Conservation (phyloP, 1,140 invertebrate species). For the Sogatella furcifera region DNA sequence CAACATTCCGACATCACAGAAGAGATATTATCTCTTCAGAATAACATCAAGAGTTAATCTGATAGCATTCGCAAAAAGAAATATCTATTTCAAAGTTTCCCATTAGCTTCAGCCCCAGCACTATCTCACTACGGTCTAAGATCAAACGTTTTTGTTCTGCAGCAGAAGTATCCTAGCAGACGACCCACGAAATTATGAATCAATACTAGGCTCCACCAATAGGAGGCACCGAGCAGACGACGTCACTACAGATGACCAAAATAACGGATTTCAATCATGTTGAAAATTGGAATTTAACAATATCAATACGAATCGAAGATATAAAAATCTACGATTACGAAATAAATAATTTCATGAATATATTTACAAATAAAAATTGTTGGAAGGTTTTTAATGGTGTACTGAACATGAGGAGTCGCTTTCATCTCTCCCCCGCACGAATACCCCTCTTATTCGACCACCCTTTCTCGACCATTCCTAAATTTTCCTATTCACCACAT, state of each 20-base stretch:
- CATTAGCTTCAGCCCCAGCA: background rate
- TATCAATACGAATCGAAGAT: too few species aligned
- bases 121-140: background rate
- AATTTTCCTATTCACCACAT: too few species aligned
- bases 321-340: too few species aligned
- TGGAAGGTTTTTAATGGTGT: too few species aligned
- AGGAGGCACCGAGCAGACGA: background rate
- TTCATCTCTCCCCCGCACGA: too few species aligned
- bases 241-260: background rate
- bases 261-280: background rate
- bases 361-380: too few species aligned
- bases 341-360: too few species aligned
- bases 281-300: too few species aligned
- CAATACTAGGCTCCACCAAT: background rate
- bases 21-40: constrained; percentile 2
- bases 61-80: background rate
- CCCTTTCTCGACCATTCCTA: too few species aligned
- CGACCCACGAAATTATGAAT: constrained; percentile 1
- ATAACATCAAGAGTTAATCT: background rate
- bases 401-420: too few species aligned
- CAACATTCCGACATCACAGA: constrained; percentile 15
- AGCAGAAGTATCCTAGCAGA: background rate
- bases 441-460: too few species aligned
- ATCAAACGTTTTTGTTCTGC: constrained; percentile 3
- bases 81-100: background rate